Evolutionary conservation across 2,113 vertebrate species (phyloP).

Genomic region (Balaeniceps rex): DNA sequence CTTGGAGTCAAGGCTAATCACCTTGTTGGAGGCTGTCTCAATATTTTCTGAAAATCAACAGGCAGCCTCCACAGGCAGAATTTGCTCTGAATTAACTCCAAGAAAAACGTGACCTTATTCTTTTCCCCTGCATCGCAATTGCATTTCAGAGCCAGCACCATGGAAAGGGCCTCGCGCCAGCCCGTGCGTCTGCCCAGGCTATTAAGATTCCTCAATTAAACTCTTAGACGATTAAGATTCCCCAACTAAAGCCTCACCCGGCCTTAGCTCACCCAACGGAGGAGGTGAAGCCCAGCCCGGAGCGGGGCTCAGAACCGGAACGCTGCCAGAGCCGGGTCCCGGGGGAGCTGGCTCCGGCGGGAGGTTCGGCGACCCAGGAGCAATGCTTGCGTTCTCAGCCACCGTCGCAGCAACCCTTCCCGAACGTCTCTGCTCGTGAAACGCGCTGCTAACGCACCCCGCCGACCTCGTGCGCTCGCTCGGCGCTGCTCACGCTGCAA

Average conservation of each 20-base stretch:
- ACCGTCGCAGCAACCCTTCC: neutral
- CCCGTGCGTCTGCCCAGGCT: neutral
- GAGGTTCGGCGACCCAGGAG: neutral
- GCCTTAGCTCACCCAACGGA: accelerated
- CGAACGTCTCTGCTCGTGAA: accelerated
- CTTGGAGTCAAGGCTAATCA: neutral
- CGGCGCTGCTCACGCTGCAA: neutral
- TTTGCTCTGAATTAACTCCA: neutral
- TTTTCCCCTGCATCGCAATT: neutral
- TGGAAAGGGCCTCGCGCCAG: neutral
- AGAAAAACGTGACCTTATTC: neutral
- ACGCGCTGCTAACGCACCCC: neutral
- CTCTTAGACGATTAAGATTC: neutral
- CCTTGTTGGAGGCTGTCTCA: neutral
- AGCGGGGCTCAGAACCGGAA: neutral
- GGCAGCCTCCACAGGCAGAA: neutral
- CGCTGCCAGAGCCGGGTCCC: neutral
- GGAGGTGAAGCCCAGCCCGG: neutral
- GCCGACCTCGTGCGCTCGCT: neutral
- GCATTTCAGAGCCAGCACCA: accelerated
- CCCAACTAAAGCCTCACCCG: accelerated
- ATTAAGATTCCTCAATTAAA: neutral
- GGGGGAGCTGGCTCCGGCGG: accelerated
- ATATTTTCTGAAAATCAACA: neutral
- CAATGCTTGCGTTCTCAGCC: neutral